phyloP scores from a whole-genome alignment of 2,113 vertebrate genomes.

The Columbina picui region DNA sequence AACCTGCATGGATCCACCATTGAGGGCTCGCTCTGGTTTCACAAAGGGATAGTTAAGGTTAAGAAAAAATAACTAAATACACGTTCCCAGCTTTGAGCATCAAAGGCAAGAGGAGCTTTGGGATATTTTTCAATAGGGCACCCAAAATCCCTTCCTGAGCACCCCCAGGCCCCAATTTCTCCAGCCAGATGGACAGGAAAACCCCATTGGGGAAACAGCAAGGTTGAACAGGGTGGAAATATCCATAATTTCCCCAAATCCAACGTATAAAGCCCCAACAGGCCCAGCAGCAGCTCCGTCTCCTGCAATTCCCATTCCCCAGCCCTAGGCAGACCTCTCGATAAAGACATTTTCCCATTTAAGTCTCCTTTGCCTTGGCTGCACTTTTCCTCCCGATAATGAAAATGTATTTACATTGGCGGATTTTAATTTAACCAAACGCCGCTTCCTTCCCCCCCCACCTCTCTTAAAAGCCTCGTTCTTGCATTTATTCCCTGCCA shows the following conservation, averaged over 20 bases:
- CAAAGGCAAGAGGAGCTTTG: not conserved
- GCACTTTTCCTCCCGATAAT: not conserved
- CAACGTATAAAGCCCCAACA: fast-evolving
- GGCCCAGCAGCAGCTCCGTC: not conserved
- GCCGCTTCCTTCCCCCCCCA: fast-evolving
- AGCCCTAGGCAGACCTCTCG: not conserved
- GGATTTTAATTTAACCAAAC: not conserved
- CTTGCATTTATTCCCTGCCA: not conserved
- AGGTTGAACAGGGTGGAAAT: fast-evolving
- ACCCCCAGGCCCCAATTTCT: not conserved
- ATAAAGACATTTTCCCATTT: not conserved
- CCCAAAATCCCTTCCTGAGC: not conserved
- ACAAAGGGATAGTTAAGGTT: not conserved
- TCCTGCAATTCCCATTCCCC: not conserved
- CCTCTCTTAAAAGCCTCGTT: not conserved
- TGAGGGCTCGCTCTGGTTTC: fast-evolving
- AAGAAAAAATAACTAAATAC: not conserved
- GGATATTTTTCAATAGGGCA: fast-evolving
- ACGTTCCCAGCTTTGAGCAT: not conserved
- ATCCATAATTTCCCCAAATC: not conserved
- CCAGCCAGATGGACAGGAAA: not conserved
- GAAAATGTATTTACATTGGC: not conserved
- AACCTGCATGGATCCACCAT: fast-evolving
- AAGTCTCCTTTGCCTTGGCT: not conserved
- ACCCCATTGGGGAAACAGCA: fast-evolving